Base-by-base conservation (phyloP, 2,888 invertebrate genomes). In the Podabrus alpinus region DNA sequence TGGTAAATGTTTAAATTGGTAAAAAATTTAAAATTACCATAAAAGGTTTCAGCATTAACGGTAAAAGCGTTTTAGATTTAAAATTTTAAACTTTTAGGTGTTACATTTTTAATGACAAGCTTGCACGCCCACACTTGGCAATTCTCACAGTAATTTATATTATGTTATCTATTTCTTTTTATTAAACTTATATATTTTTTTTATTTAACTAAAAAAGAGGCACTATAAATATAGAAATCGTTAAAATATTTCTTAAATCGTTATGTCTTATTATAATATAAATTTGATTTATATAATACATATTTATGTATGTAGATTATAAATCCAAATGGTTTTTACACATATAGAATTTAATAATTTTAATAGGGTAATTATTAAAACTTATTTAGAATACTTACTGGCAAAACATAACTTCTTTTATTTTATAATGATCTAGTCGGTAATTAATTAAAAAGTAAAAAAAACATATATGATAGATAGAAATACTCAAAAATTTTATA, bases 151-250 rank as follows among this genome's bases (percentile, higher is more conserved):
- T 17, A 64, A 19, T 64, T 21, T 64, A 64, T 64, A n/a, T n/a
- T n/a, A 64, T 15, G 21, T 19, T 19, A 64, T 19, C 62, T 64
- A 64, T 64, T 64, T 19, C 62, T 64, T 21, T 64, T 64, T 64
- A 64, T 19, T 19, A 64, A 64, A 64, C 19, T 64, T 64, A 64
- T 64, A 64, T n/a, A n/a, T n/a, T n/a, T 64, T 64, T 64, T 64
- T 64, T 64, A 64, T n/a, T n/a, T 64, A 64, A 19, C 62, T 62
- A n/a, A 19, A 21, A 61, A 61, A 64, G n/a, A n/a, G 62, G 62
- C 62, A 19, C 62, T 64, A 64, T 64, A 19, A 62, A 19, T 17
- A 11, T 17, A 17, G 11, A 61, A 64, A 64, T 13, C 45, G n/a
- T 7, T 45, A 45, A 45, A 45, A 45, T 29, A 29, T 45, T 45